Evolutionary conservation across 1,140 invertebrate species (phyloP).

Genomic region (Phocides pigmalion): DNA sequence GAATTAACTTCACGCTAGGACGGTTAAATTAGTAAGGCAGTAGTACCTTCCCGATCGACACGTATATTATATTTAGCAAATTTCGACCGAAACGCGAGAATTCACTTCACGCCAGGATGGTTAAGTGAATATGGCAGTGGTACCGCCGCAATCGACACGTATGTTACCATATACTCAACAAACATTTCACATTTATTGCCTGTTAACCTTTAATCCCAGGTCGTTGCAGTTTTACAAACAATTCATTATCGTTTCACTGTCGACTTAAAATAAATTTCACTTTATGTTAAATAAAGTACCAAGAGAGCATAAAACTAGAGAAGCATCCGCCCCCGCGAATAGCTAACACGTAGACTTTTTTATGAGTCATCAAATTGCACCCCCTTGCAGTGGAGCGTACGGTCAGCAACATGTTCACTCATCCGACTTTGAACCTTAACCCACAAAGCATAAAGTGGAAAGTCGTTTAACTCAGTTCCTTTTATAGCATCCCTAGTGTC

Average conservation of each 20-base stretch:
- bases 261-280: neutral
- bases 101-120: too few species aligned
- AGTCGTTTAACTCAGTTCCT: conserved; percentile 5
- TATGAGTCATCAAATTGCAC: conserved; percentile 46
- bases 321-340: neutral
- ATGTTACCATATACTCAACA: too few species aligned
- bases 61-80: too few species aligned
- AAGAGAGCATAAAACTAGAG: conserved; percentile 21
- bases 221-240: too few species aligned
- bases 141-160: too few species aligned
- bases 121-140: too few species aligned
- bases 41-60: too few species aligned
- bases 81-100: too few species aligned
- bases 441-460: neutral
- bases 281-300: conserved; percentile 1
- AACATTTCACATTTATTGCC: too few species aligned
- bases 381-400: conserved; percentile 12
- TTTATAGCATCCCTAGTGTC: conserved; percentile 18
- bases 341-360: conserved; percentile 34
- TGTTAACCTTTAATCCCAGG: too few species aligned
- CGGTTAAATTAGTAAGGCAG: too few species aligned
- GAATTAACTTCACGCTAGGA: too few species aligned
- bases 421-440: conserved; percentile 6
- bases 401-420: conserved; percentile 1
- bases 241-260: neutral